Evolutionary conservation across 2,113 vertebrate genomes (phyloP).

Genomic region (Alligator sinensis): DNA sequence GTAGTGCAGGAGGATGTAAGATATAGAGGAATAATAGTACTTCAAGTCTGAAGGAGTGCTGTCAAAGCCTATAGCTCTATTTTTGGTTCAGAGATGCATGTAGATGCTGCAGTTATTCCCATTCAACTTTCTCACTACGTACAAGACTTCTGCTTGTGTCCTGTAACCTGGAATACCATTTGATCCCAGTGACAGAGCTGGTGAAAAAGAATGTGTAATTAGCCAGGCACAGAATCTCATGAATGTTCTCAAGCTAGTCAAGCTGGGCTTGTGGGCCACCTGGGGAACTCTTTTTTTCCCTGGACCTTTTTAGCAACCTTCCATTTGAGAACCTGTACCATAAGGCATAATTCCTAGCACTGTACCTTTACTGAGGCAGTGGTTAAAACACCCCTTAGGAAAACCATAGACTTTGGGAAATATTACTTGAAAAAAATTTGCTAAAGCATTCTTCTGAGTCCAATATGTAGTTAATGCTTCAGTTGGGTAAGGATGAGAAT

Average conservation of each 20-base stretch:
- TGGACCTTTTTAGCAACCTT: not conserved
- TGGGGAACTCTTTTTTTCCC: not conserved
- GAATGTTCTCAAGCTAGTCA: not conserved
- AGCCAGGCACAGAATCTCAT: not conserved
- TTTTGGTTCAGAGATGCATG: not conserved
- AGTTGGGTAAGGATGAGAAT: not conserved
- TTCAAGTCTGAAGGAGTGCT: not conserved
- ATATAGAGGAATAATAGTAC: not conserved
- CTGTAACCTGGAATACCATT: not conserved
- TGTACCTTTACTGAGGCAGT: not conserved
- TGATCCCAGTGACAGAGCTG: not conserved
- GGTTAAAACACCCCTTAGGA: not conserved
- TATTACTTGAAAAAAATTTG: not conserved
- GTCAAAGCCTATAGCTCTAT: not conserved
- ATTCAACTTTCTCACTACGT: not conserved
- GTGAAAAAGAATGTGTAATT: not conserved
- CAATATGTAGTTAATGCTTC: not conserved
- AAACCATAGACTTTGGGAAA: not conserved
- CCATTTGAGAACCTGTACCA: not conserved
- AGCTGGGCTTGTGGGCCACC: not conserved
- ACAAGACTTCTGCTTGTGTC: not conserved
- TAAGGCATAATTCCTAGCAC: not conserved
- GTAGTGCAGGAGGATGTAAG: not conserved
- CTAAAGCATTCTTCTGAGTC: not conserved
- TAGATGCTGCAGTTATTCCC: not conserved